phyloP scores from a whole-genome alignment of 2,797 vertebrate genomes.

The Pseudochaenichthys georgianus region DNA sequence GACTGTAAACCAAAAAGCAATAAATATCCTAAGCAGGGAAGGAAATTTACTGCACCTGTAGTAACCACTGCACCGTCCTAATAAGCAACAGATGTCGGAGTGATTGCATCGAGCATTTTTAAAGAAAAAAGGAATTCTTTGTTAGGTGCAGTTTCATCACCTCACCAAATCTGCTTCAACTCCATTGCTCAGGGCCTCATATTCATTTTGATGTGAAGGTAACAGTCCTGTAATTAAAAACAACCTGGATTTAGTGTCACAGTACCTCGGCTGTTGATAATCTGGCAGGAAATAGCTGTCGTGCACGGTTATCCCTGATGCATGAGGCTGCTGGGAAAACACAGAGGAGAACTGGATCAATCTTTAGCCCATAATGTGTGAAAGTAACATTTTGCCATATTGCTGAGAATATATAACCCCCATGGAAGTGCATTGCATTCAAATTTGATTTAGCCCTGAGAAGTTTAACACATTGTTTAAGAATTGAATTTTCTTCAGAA shows the following conservation, averaged over 20 bases:
- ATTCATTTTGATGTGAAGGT: conserved; percentile 63
- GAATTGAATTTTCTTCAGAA: conserved; percentile 20
- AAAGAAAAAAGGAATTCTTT: conserved; percentile 62
- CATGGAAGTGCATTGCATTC: conserved; percentile 32
- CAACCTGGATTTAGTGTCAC: conserved; percentile 71
- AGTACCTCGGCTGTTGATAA: conserved; percentile 52
- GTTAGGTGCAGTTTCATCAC: conserved; percentile 73
- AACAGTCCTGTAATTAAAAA: conserved; percentile 67
- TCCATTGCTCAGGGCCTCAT: conserved; percentile 34
- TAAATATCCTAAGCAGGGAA: conserved; percentile 81
- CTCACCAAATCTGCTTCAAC: conserved; percentile 47
- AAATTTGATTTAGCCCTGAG: conserved; percentile 7
- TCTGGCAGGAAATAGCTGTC: conserved; percentile 67
- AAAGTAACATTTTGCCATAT: conserved; percentile 52
- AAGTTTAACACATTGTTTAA: conserved; percentile 4
- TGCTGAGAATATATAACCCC: conserved; percentile 36
- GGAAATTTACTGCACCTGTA: conserved; percentile 88
- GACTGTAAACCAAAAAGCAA: conserved; percentile 82
- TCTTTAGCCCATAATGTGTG: conserved; percentile 36
- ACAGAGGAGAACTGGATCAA: background rate
- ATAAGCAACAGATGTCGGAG: conserved; percentile 83
- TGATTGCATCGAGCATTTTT: conserved; percentile 55
- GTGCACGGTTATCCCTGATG: conserved; percentile 61
- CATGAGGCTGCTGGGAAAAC: conserved; percentile 30
- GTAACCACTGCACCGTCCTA: conserved; percentile 75